phyloP scores from a whole-genome alignment of 2,888 invertebrate genomes.

The Mimumesa dahlbomi region DNA sequence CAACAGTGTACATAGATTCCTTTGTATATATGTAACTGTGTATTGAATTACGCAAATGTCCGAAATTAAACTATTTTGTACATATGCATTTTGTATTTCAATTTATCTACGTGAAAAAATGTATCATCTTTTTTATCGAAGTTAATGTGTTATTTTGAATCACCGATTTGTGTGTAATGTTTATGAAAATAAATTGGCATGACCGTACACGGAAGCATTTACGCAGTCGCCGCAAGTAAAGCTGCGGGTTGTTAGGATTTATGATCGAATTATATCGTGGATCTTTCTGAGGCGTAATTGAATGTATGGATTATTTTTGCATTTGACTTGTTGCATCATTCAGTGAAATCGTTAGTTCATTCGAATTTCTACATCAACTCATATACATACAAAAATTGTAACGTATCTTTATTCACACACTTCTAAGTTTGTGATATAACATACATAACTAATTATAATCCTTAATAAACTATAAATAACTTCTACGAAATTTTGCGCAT shows the following conservation, averaged over 20 bases:
- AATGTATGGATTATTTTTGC: not conserved
- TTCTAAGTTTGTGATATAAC: no score
- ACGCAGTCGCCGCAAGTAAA: not conserved
- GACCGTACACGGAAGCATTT: not conserved
- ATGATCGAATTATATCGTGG: slow-evolving; percentile 1
- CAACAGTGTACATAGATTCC: slow-evolving; percentile 2
- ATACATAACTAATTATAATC: no score
- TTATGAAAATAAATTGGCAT: not conserved
- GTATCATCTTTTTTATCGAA: not conserved
- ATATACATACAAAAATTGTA: no score
- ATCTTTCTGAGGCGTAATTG: not conserved
- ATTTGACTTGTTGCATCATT: not conserved
- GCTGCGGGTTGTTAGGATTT: slow-evolving; percentile 5
- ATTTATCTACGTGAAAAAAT: not conserved
- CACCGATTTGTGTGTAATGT: not conserved
- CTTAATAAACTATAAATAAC: no score
- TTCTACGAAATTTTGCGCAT: no score
- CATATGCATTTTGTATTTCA: slow-evolving; percentile 11
- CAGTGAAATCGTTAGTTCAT: no score
- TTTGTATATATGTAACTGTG: slow-evolving; percentile 39
- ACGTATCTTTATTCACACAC: no score
- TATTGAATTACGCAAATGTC: slow-evolving; percentile 13
- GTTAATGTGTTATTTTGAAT: no score
- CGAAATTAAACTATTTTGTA: slow-evolving; percentile 38
- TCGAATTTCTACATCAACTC: no score